These are phyloP conservation scores for Zingel zingel DNA, from an alignment of 2,113 vertebrate species.

Conservation along the genomic window DNA sequence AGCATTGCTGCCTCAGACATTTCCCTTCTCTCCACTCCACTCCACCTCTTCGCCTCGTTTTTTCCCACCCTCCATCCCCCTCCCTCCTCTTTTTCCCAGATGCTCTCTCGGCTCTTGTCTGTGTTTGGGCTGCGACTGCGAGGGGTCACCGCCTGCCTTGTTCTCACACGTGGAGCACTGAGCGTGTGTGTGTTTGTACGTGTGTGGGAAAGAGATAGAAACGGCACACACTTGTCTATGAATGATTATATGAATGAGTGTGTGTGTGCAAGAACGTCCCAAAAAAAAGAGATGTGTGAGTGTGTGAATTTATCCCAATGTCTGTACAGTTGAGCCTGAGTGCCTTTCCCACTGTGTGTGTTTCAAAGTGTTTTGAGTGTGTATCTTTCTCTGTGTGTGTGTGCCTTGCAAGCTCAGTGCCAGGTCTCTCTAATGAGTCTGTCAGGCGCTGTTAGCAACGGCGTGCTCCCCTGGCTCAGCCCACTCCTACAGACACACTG, in stretches of 20 bases:
- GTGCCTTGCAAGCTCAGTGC: conserved; percentile 77
- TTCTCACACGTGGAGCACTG: conserved; percentile 75
- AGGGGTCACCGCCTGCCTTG: conserved; percentile 81
- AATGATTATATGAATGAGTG: conserved; percentile 68
- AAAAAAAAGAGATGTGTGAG: conserved; percentile 48
- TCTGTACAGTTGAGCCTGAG: conserved; percentile 67
- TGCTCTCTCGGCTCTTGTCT: conserved; percentile 75
- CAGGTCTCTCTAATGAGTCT: conserved; percentile 85
- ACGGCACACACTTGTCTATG: conserved; percentile 37
- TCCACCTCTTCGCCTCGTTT: conserved; percentile 45
- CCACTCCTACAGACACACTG: conserved; percentile 82
- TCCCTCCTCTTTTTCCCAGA: conserved; percentile 59
- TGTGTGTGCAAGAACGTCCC: conserved; percentile 23
- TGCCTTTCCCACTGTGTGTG: conserved; percentile 69
- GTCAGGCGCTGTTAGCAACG: conserved; percentile 84
- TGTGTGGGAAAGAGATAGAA: conserved; percentile 21
- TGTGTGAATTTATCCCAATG: conserved; percentile 74
- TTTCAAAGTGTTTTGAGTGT: conserved; percentile 61
- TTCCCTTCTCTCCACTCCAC: conserved; percentile 42
- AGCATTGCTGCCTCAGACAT: conserved; percentile 36
- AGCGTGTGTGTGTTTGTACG: conserved; percentile 36
- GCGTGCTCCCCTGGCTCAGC: conserved; percentile 82
- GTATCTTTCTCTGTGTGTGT: conserved; percentile 36
- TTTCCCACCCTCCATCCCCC: conserved; percentile 63
- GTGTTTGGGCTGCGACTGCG: conserved; percentile 80